Evolutionary conservation across 2,797 vertebrate genomes (phyloP).

Genomic region (Phalanger gymnotis): DNA sequence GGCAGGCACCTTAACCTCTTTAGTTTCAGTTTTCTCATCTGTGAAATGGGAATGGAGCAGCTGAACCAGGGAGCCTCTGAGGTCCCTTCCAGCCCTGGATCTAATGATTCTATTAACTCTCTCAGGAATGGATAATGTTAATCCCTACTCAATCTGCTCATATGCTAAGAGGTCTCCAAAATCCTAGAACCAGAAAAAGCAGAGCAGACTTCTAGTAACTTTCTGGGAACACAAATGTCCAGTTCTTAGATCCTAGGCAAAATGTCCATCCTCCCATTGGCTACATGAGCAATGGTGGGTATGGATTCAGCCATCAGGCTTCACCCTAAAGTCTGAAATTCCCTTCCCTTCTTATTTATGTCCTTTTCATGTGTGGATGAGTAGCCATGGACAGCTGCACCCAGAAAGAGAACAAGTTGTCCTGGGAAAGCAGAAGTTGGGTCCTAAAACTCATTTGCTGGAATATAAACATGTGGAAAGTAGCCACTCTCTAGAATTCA

Average conservation of each 20-base stretch:
- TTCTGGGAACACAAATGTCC: neutral
- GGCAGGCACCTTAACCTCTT: neutral
- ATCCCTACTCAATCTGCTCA: neutral
- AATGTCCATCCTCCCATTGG: neutral
- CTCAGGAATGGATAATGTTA: neutral
- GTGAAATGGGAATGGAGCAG: neutral
- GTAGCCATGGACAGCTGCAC: neutral
- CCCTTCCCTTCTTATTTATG: neutral
- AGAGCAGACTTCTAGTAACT: neutral
- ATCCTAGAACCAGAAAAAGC: neutral
- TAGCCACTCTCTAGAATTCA: neutral
- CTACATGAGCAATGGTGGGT: neutral
- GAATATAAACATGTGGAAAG: neutral
- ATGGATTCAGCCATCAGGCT: neutral
- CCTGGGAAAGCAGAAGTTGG: neutral
- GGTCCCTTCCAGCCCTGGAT: neutral
- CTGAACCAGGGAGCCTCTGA: neutral
- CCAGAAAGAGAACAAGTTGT: neutral
- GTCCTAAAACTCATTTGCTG: neutral
- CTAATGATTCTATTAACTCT: neutral
- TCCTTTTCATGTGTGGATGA: neutral
- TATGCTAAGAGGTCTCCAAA: neutral
- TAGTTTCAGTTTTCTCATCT: neutral
- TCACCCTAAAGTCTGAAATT: neutral
- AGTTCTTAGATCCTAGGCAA: neutral